Evolutionary conservation across 2,113 vertebrate genomes (phyloP), one percentile per base, ranked within the genome.

Genomic region (Benitochromis conjunctus): DNA sequence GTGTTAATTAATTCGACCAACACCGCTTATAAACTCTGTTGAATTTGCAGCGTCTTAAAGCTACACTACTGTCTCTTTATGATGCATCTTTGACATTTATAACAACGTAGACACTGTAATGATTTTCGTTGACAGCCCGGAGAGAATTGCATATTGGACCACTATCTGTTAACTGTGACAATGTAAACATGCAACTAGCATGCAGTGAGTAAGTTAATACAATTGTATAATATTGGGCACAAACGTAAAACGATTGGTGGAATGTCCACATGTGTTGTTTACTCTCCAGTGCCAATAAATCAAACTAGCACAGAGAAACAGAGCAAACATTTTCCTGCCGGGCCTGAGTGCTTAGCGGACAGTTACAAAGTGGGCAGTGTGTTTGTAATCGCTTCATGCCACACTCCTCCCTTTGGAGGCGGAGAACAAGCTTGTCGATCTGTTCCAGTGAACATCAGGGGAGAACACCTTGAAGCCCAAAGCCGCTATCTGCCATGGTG

Each of bases 351-450:
- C 81, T 87, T 46, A 82, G 89, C 24, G 88, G 91, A 93, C 91
- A 90, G 91, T 92, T 88, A 94, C 91, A 94, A 94, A 94, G 92
- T 90, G 91, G 92, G 80, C 92, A 90, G 90, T 66, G 88, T 88
- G 89, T 89, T 93, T 95, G 86, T 92, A 95, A 95, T 94, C 91
- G 78, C 90, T 91, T 89, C 74, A 80, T 60, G 85, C 89, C 81
- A 82, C 89, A 82, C 84, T 91, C 85, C 88, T 88, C 87, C 84
- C 71, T 89, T 86, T 57, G 76, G 85, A 93, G 91, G 90, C 24
- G 89, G 86, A 90, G 92, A 93, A 94, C 87, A 89, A 92, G 90
- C 90, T 88, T 92, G 93, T 87, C 88, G 89, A 93, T 93, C 89
- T 91, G 91, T 94, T 77, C 91, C 92, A 87, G 88, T 87, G 91